Conservation (phyloP, 1,140 invertebrate species). For the Artemia franciscana region DNA sequence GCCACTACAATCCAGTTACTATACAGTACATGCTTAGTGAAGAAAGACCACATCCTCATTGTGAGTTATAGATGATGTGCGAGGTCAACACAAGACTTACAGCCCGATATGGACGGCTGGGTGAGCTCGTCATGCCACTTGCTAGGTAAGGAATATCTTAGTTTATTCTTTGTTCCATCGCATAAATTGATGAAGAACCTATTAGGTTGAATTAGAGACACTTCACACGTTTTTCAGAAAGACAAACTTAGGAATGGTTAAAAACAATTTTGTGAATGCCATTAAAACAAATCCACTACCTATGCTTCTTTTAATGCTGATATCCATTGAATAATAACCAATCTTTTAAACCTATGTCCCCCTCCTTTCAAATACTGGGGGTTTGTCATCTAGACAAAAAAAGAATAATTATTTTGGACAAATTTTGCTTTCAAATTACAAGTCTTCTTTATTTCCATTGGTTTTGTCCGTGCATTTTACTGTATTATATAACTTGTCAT, state of each 20-base stretch:
- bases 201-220: no score
- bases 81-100: conserved; percentile 6
- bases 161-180: no score
- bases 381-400: no score
- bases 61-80: conserved; percentile 6
- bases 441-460: no score
- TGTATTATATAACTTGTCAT: no score
- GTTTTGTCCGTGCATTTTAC: no score
- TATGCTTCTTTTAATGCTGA: not conserved
- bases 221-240: not conserved
- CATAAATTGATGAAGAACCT: no score
- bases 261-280: not conserved
- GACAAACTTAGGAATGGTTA: not conserved
- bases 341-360: no score
- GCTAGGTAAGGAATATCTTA: conserved; percentile 8
- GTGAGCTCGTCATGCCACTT: conserved; percentile 8
- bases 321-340: not conserved
- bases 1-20: conserved; percentile 6
- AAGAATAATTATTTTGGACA: no score
- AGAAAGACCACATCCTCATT: conserved; percentile 8
- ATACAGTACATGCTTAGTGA: conserved; percentile 8
- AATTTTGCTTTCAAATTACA: no score
- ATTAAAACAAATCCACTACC: not conserved
- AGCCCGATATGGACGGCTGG: conserved; percentile 5
- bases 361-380: no score